Evolutionary conservation across 2,888 invertebrate species (phyloP).

Genomic region (Aphidius colemani): DNA sequence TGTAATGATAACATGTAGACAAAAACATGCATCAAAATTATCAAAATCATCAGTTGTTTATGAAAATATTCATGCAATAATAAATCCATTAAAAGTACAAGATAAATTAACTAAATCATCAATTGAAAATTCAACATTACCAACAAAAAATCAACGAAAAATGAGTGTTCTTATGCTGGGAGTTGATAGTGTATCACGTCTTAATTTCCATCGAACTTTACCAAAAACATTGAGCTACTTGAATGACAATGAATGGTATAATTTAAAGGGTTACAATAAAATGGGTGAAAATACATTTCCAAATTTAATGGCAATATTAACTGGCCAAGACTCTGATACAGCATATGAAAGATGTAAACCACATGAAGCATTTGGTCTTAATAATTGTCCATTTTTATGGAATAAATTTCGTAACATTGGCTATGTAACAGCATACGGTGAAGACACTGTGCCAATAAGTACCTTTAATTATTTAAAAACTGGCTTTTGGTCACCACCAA

Average conservation of each 20-base stretch:
- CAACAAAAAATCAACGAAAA: conserved; percentile 40
- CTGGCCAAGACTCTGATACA: conserved; percentile 66
- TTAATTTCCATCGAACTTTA: conserved; percentile 78
- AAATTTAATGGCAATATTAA: conserved; percentile 82
- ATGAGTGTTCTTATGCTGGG: conserved; percentile 79
- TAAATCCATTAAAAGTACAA: conserved; percentile 63
- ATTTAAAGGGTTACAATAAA: conserved; percentile 76
- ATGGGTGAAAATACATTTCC: conserved; percentile 90
- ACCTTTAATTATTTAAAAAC: conserved; percentile 78
- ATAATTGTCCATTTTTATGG: conserved; percentile 80
- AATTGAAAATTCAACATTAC: conserved; percentile 3
- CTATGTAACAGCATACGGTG: conserved; percentile 75
- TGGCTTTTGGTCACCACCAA: conserved; percentile 75
- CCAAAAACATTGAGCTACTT: conserved; percentile 73
- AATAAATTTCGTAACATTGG: conserved; percentile 71
- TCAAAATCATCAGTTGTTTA: conserved; percentile 52
- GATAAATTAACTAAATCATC: conserved; percentile 48
- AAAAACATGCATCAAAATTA: conserved; percentile 33
- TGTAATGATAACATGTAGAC: conserved; percentile 62
- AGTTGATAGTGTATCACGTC: conserved; percentile 82
- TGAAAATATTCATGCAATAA: conserved; percentile 65
- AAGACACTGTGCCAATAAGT: conserved; percentile 71
- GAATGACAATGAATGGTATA: conserved; percentile 71
- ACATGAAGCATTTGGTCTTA: conserved; percentile 62
- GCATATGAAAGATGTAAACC: conserved; percentile 64